A percentile compares a stretch with the other conserved stretches of the same genome.
These are phyloP conservation scores for Polyergus mexicanus DNA, from an alignment of 1,140 invertebrate species.

Conservation along the genomic window DNA sequence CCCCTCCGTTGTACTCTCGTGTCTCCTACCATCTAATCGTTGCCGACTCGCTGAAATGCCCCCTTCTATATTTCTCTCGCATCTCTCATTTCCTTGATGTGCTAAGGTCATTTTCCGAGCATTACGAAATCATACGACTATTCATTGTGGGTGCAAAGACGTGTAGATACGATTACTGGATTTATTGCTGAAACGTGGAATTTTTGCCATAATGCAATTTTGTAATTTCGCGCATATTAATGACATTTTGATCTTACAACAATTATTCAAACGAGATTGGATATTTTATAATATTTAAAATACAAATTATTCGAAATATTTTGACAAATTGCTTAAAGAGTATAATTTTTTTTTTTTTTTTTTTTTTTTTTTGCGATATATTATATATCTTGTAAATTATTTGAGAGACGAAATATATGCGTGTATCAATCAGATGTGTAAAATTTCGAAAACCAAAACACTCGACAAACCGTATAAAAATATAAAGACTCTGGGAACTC, in stretches of 20 bases:
- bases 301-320: not conserved
- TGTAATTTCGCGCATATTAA: not conserved
- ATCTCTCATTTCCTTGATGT: conserved; percentile 17
- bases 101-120: not conserved
- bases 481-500: not conserved
- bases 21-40: conserved; percentile 21
- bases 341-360: no score
- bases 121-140: conserved; percentile 17
- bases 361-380: no score
- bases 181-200: not conserved
- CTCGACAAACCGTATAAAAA: not conserved
- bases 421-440: no score
- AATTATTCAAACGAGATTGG: not conserved
- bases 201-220: not conserved
- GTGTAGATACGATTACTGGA: not conserved
- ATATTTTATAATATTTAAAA: not conserved
- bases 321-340: not conserved
- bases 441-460: not conserved
- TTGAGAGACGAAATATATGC: not conserved
- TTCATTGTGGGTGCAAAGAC: not conserved
- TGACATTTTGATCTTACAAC: not conserved
- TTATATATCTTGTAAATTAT: not conserved
- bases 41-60: not conserved
- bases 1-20: conserved; percentile 29
- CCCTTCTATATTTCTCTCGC: conserved; percentile 12